phyloP scores from a whole-genome alignment of 2,888 invertebrate species.

The Zygogramma bicolorata region DNA sequence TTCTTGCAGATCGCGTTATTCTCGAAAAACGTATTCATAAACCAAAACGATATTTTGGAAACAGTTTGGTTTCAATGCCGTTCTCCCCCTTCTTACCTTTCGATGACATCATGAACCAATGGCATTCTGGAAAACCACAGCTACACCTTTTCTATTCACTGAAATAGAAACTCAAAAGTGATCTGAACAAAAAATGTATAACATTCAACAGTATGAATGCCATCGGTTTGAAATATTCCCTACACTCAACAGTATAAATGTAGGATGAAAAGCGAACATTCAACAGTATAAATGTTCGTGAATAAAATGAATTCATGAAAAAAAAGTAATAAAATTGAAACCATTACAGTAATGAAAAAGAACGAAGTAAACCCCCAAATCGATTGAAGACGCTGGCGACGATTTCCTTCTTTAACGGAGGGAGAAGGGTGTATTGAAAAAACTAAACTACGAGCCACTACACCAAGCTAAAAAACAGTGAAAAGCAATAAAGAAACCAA shows the following conservation, averaged over 20 bases:
- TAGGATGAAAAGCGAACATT: no score
- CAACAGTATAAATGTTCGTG: constrained; percentile 37
- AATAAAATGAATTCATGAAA: neutral
- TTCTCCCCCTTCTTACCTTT: constrained; percentile 67
- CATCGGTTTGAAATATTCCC: neutral
- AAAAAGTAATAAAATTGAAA: neutral
- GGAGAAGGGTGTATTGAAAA: constrained; percentile 53
- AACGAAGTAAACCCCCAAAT: constrained; percentile 14
- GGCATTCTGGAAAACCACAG: constrained; percentile 9
- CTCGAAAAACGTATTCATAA: neutral
- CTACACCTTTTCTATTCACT: neutral
- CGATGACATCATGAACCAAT: neutral
- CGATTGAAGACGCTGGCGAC: constrained; percentile 1
- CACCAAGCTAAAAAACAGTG: constrained; percentile 44
- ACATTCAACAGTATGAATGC: constrained; percentile 33
- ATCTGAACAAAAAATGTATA: neutral
- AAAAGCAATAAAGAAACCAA: constrained; percentile 58
- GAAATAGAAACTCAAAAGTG: neutral
- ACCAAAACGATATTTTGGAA: constrained; percentile 37
- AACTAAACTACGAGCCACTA: constrained; percentile 48
- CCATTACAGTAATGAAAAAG: neutral
- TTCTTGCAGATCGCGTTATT: neutral
- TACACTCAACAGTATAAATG: constrained; percentile 33
- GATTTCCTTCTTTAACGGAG: constrained; percentile 45
- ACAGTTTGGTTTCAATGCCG: constrained; percentile 62